Base-by-base conservation (phyloP, 37 sponge, comb jelly and placozoan genomes). In the Crambe crambe region DNA sequence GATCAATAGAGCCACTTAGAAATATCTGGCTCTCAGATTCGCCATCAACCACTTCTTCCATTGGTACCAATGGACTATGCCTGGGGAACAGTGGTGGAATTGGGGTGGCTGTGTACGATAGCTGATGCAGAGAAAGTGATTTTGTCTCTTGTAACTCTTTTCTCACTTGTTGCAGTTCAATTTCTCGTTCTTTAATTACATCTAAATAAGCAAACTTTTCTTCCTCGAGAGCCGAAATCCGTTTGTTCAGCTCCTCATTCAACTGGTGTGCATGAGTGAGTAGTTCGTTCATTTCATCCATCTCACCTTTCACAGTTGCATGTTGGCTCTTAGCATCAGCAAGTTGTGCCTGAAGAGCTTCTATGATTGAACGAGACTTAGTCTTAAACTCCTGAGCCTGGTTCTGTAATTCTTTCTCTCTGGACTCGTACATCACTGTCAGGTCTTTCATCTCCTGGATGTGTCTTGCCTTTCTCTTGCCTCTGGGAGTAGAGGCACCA, bases 301-400 rank as follows among this genome's bases (percentile, higher is more conserved):
- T 17, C 31, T 84, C 67, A 12, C 64, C 54, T 42, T 74, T 29
- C 30, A 61, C 77, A 4, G 25, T 56, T 1, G 22, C 51, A 31
- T 69, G 80, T 72, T 44, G 77, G 69, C 70, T 85, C 38, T 78
- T 44, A 27, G 59, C 39, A 30, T 82, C 82, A 5, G 56, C 32
- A 2, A 86, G 23, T 73, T 91, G 82, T 26, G 74, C 69, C 35
- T 78, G 70, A 34, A 82, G 39, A 2, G 83, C 37, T 23, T 79
- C 56, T 32, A 78, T 40, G 0, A 64, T 47, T 67, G 72, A 82
- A 25, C 77, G 71, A 37, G 74, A 85, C 40, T 86, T 86, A 38
- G 42, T 36, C 29, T 78, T 81, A 1, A 73, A 32, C 15, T 78
- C 79, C 10, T 76, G 38, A 25, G 86, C 0, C 35, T 91, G 79